Evolutionary conservation across 1,140 invertebrate genomes (phyloP).

Genomic region (Panagrolaimus sp.): DNA sequence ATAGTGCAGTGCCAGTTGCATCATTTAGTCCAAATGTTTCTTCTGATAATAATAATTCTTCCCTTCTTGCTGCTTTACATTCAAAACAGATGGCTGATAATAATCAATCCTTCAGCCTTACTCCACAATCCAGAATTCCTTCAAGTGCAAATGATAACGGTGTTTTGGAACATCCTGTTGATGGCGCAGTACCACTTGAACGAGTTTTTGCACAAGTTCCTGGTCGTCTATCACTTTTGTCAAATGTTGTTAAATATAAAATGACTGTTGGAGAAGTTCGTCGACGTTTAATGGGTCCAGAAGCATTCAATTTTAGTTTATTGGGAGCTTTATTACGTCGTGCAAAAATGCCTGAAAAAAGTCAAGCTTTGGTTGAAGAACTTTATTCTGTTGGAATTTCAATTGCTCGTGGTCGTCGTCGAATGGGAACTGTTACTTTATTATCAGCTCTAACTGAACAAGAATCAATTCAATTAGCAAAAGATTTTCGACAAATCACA

Average conservation of each 20-base stretch:
- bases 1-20: background rate
- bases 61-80: no score
- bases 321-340: conserved; percentile 90
- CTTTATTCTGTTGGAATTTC: conserved; percentile 13
- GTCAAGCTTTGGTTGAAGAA: conserved; percentile 15
- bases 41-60: no score
- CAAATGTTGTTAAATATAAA: conserved; percentile 97
- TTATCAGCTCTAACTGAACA: conserved; percentile 21
- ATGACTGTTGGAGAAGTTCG: conserved; percentile 97
- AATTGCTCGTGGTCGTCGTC: conserved; percentile 17
- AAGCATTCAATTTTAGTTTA: conserved; percentile 92
- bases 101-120: no score
- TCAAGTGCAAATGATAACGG: background rate
- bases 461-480: conserved; percentile 9
- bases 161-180: background rate
- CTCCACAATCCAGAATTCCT: background rate
- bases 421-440: conserved; percentile 17
- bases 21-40: no score
- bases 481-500: conserved; percentile 8
- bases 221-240: conserved; percentile 85
- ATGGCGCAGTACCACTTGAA: background rate
- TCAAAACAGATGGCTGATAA: no score
- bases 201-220: conserved; percentile 66
- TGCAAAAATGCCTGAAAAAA: conserved; percentile 20
- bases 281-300: conserved; percentile 84